These are phyloP conservation scores for Panzeria rudis DNA, from an alignment of 2,888 invertebrate genomes.

Conservation along the genomic window DNA sequence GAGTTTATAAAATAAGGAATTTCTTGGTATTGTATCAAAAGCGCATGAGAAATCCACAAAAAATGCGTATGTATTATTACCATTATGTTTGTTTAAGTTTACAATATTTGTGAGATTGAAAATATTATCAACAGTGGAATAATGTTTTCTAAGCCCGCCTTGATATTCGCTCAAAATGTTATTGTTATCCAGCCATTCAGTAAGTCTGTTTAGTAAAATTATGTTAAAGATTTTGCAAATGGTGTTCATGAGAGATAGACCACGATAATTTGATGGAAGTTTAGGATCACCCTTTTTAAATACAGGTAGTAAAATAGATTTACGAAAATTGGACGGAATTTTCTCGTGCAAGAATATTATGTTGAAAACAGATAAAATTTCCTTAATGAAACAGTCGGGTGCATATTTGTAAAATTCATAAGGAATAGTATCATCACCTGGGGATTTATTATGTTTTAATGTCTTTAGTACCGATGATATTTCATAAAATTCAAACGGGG, in stretches of 20 bases:
- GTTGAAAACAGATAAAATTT: background rate
- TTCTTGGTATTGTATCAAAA: background rate
- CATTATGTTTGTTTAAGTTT: too few relatives aligned
- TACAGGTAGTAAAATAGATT: background rate
- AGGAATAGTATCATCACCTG: too few relatives aligned
- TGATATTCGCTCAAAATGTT: background rate
- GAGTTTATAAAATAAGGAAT: too few relatives aligned
- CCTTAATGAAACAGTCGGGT: conserved; percentile 25
- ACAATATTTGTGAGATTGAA: background rate
- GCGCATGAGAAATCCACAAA: background rate
- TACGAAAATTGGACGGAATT: conserved; percentile 7
- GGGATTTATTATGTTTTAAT: background rate
- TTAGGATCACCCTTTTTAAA: background rate
- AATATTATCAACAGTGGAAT: background rate
- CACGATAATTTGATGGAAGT: conserved; percentile 2
- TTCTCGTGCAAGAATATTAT: conserved; percentile 10
- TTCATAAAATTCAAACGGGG: background rate
- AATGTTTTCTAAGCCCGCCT: background rate
- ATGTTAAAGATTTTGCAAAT: too few relatives aligned
- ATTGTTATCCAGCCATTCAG: background rate
- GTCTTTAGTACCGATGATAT: background rate
- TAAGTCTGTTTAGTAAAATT: background rate
- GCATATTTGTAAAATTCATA: conserved; percentile 22
- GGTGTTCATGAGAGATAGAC: background rate
- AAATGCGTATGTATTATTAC: background rate